Evolutionary conservation across 2,888 invertebrate species (phyloP), one percentile per base, ranked within the genome.

Genomic region (Ichneumoninae sp.): DNA sequence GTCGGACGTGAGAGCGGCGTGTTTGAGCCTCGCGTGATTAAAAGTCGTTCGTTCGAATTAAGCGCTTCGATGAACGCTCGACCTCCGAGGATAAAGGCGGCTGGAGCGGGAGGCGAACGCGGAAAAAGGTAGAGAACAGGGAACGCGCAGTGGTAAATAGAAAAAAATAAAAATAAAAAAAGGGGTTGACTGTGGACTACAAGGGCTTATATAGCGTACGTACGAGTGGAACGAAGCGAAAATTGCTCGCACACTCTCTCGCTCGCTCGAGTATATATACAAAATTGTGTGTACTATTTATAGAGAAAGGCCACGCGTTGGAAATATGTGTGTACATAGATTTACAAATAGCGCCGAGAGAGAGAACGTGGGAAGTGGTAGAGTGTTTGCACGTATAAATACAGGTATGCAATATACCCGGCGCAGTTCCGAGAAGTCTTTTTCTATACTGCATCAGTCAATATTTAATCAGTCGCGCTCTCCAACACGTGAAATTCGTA

Each of bases 11-110:
- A 76, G 81, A 66, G 77, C 22, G 26, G 8, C 57, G 74, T 40
- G 79, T 66, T 44, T 57, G 83, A 74, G 83, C 71, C 75, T 86
- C 80, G 75, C 83, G 82, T 83, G 85, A 88, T 87, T 88, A 88
- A 82, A 83, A 85, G 79, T 82, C 85, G 82, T 82, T 85, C 82
- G 79, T 85, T 79, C 82, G 82, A 85, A 85, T 85, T 85, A 85
- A 85, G 82, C 85, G 79, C 85, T 85, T 85, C 79, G 82, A 85
- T 79, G 66, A 54, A 85, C 79, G 76, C 57, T 82, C 74, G 52
- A 68, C 50, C 16, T 16, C 13, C 36, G 71, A 19, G 60, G 57
- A 77, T 69, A 65, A 83, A 70, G 26, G 73, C 60, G 73, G 80
- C 30, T 47, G 22, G 74, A 65, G 77, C 16, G 63, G 76, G 68